These are phyloP conservation scores for Mycteria americana DNA, from an alignment of 2,797 vertebrate genomes.

Conservation along the genomic window DNA sequence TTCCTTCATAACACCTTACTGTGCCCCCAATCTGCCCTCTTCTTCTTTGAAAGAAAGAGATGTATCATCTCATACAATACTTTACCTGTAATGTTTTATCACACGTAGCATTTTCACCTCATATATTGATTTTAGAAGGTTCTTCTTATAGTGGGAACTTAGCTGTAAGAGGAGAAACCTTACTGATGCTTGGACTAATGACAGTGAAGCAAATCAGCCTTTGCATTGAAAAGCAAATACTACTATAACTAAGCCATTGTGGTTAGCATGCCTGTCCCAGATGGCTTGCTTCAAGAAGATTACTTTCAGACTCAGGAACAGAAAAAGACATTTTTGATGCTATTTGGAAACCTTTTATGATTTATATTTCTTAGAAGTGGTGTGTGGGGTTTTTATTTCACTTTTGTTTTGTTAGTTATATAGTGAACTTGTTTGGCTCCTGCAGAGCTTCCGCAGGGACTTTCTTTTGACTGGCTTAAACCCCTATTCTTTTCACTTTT, in stretches of 20 bases:
- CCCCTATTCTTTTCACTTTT: not conserved
- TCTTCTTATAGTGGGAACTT: not conserved
- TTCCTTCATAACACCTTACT: not conserved
- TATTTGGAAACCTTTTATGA: constrained; percentile 44
- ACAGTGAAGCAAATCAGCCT: constrained; percentile 19
- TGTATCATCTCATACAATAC: not conserved
- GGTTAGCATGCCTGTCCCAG: constrained; percentile 46
- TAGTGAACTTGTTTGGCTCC: constrained; percentile 30
- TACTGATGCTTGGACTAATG: constrained; percentile 10
- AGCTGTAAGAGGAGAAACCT: not conserved
- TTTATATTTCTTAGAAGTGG: constrained; percentile 51
- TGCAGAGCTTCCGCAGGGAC: not conserved
- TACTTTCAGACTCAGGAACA: constrained; percentile 14
- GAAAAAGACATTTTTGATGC: constrained; percentile 34
- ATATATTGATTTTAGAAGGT: constrained; percentile 32
- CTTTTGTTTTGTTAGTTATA: constrained; percentile 42
- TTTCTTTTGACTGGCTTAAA: constrained; percentile 43
- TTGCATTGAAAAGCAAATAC: constrained; percentile 18
- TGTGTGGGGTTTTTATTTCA: not conserved
- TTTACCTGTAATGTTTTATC: constrained; percentile 16
- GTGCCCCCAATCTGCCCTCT: not conserved
- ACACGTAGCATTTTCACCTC: constrained; percentile 7
- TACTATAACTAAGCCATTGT: not conserved
- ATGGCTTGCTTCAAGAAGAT: constrained; percentile 56
- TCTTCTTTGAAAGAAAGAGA: constrained; percentile 23